Evolutionary conservation across 2,797 vertebrate species (phyloP).

Genomic region (Sebastes cheni): DNA sequence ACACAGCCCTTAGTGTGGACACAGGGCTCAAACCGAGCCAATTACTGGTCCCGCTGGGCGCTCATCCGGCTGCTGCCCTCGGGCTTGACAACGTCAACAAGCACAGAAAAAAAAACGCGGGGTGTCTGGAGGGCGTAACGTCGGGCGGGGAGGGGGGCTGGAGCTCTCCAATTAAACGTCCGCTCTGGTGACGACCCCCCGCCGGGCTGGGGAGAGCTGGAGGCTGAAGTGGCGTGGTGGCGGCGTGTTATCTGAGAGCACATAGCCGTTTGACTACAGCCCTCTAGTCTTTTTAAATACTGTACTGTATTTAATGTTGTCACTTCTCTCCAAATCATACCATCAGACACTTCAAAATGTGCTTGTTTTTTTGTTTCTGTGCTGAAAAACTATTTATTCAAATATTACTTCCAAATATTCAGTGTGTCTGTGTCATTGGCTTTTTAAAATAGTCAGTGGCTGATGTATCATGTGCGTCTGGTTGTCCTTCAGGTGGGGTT

Average conservation of each 20-base stretch:
- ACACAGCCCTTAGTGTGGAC: conserved; percentile 47
- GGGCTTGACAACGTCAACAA: conserved; percentile 85
- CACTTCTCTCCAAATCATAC: neutral
- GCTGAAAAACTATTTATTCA: too few species aligned
- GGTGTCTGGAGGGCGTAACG: conserved; percentile 72
- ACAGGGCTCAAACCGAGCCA: conserved; percentile 76
- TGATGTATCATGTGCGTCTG: neutral
- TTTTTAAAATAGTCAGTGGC: neutral
- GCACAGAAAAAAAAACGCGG: conserved; percentile 64
- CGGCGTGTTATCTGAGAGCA: conserved; percentile 49
- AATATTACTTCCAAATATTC: neutral
- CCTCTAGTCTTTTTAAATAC: conserved; percentile 2
- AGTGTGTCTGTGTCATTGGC: neutral
- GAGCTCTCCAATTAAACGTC: conserved; percentile 82
- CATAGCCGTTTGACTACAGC: conserved; percentile 8
- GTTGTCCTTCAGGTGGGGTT: conserved; percentile 85
- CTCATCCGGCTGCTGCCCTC: conserved; percentile 84
- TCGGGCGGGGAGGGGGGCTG: conserved; percentile 50
- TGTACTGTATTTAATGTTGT: neutral
- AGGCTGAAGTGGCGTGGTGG: conserved; percentile 30
- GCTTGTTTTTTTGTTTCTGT: neutral
- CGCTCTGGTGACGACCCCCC: conserved; percentile 69
- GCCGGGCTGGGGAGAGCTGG: conserved; percentile 51
- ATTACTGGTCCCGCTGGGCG: conserved; percentile 87
- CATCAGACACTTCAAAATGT: neutral